Evolutionary conservation across 2,113 vertebrate species (phyloP).

Genomic region (Rhombomys opimus): DNA sequence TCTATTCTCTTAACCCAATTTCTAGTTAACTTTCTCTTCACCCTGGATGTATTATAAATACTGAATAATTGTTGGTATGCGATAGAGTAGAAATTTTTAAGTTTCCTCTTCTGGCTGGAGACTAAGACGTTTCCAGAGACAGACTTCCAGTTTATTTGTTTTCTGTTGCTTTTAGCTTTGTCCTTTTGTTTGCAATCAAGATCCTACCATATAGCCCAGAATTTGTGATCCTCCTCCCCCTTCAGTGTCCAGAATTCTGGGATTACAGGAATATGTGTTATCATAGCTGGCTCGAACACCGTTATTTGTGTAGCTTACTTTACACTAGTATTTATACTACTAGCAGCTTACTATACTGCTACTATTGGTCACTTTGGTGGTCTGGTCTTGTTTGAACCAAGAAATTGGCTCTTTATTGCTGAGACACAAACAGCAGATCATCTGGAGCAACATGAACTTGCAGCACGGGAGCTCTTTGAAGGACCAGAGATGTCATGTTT

Average conservation of each 20-base stretch:
- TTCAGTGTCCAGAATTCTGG: too few species aligned
- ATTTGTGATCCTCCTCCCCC: background rate
- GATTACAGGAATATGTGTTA: background rate
- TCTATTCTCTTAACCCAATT: background rate
- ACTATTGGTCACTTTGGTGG: background rate
- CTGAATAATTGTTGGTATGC: background rate
- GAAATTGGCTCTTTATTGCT: background rate
- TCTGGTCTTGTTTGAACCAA: background rate
- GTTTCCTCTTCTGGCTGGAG: slow-evolving; percentile 18
- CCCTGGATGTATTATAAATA: background rate
- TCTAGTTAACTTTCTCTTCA: background rate
- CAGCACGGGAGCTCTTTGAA: background rate
- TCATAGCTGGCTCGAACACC: background rate
- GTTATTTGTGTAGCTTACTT: background rate
- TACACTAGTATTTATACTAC: background rate
- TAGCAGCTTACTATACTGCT: background rate
- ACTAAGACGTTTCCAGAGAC: background rate
- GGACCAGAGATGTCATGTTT: background rate
- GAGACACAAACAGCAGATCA: slow-evolving; percentile 19
- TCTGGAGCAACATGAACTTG: background rate
- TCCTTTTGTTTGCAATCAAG: background rate
- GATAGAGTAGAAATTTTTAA: background rate
- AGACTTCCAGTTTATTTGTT: background rate
- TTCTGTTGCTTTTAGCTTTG: background rate
- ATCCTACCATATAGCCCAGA: background rate